Evolutionary conservation across 2,888 invertebrate species (phyloP), one percentile per base, ranked within the genome.

Genomic region (Dendrolimus houi): DNA sequence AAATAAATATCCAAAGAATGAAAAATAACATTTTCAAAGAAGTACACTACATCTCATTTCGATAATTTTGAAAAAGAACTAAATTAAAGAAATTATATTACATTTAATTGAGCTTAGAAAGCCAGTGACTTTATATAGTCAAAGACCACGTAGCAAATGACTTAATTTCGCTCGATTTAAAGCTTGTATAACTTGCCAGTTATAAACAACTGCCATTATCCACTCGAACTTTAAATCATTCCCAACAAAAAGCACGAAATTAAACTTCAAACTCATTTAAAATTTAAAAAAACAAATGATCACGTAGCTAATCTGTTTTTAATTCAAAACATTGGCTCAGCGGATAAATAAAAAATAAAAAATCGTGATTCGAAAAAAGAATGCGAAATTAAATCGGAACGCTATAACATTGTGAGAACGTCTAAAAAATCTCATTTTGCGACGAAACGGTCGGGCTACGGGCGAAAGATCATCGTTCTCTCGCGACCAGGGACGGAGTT

Each of bases 391-490:
- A 67, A 61, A 56, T 60, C 60, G 59, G 58, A 60, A 57, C 63
- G 62, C 58, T 64, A 59, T 60, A 65, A 65, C 82, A 74, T 78
- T 85, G 81, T 85, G 67, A 79, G 69, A 64, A 68, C 47, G 71
- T 64, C 66, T 73, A 78, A 81, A 82, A 80, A 86, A 87, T 80
- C 83, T 84, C 79, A 88, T 85, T 88, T 87, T 68, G 84, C 86
- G 77, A 79, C 87, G 86, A 84, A 85, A 85, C 83, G 79, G 81
- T 80, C 85, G 83, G 47, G 12, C 47, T 76, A 79, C 79, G 71
- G 81, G 75, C 78, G 70, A 71, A 84, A 88, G 88, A 90, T 90
- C 91, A 90, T 90, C 90, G 89, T 70, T 80, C 83, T 47, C 47
- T 47, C 9, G 9, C 47, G 47, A 10, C 47, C 47, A 47, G 47